Conservation (phyloP, 2,888 invertebrate species). For the Andrena dorsata region DNA sequence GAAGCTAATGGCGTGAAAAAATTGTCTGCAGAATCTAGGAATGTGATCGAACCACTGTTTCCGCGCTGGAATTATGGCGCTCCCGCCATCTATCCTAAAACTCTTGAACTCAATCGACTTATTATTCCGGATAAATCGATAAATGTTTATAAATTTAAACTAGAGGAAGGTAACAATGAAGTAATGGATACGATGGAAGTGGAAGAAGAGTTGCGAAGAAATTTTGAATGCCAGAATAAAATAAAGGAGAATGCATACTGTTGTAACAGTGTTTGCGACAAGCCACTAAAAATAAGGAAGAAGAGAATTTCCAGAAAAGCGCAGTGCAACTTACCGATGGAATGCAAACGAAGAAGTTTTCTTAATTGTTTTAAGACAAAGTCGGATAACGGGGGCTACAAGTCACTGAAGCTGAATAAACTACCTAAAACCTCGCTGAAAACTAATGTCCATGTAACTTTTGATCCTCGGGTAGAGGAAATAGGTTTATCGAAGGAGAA, state of each 20-base stretch:
- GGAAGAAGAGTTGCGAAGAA: background rate
- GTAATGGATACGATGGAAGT: background rate
- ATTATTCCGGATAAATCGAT: background rate
- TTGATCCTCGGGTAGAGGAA: background rate
- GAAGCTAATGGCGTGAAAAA: background rate
- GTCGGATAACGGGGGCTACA: background rate
- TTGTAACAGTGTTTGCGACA: background rate
- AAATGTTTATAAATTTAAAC: background rate
- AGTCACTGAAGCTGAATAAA: slow-evolving; percentile 16
- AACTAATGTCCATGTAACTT: background rate
- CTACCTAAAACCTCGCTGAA: slow-evolving; percentile 7
- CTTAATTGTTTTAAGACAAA: slow-evolving; percentile 57
- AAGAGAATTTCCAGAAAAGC: slow-evolving; percentile 72
- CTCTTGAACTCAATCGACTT: background rate
- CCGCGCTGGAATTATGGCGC: background rate
- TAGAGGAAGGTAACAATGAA: background rate
- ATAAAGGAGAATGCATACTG: background rate
- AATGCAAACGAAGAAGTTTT: slow-evolving; percentile 32
- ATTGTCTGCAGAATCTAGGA: background rate
- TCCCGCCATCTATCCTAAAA: background rate
- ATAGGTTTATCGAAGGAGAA: background rate
- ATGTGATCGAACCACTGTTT: background rate
- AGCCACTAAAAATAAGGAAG: slow-evolving; percentile 28
- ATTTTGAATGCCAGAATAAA: slow-evolving; percentile 1
- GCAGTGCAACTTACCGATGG: slow-evolving; percentile 60